Percentiles rank a stretch among this genome's conserved stretches.
These are phyloP conservation scores for Thripadectes ignobilis DNA, from an alignment of 2,797 vertebrate species.

Conservation along the genomic window DNA sequence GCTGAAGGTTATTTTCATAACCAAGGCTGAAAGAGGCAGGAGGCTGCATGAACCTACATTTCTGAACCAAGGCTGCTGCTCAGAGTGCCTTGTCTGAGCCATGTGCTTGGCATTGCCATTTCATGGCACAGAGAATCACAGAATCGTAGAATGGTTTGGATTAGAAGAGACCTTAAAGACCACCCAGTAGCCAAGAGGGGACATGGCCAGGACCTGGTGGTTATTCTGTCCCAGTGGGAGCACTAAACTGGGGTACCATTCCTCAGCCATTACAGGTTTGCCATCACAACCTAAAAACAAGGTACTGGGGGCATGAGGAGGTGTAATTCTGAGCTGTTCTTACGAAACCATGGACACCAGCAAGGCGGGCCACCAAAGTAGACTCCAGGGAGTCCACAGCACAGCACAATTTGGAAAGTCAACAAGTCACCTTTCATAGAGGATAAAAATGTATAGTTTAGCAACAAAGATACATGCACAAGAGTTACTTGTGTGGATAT, in stretches of 20 bases:
- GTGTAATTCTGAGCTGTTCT: background rate
- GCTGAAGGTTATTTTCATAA: background rate
- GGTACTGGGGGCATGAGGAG: rapidly evolving
- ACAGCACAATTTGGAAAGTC: background rate
- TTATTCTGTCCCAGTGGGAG: background rate
- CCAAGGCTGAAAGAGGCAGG: background rate
- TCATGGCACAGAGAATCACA: background rate
- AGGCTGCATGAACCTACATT: background rate
- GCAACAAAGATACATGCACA: background rate
- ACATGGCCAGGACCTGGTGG: background rate
- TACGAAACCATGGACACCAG: background rate
- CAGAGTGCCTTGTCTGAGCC: background rate
- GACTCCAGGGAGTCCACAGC: background rate
- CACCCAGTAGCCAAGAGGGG: background rate
- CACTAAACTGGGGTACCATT: background rate
- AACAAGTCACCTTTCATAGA: background rate
- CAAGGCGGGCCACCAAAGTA: background rate
- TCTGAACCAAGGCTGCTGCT: background rate
- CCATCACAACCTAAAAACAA: background rate
- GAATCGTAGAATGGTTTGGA: background rate
- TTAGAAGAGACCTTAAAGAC: background rate
- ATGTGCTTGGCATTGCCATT: background rate
- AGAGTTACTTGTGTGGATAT: background rate
- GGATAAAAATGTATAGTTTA: background rate
- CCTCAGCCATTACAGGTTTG: background rate